Evolutionary conservation across 1,140 invertebrate species (phyloP), one percentile per base, ranked within the genome.

Genomic region (Bombus soroeensis): DNA sequence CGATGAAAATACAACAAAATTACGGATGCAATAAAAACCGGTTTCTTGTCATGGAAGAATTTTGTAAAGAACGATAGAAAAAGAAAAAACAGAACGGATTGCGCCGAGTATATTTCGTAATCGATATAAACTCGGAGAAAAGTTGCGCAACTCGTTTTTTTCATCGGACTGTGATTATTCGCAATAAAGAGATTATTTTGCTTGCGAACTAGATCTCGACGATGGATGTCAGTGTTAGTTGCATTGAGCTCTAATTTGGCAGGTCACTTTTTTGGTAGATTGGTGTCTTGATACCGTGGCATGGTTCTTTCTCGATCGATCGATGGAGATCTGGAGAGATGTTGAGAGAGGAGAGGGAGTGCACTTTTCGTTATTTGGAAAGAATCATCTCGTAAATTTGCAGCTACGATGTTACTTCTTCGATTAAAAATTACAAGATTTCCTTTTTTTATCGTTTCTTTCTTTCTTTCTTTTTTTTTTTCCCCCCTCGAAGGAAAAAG

Each of bases 211-310:
- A 68, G 70, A 81, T 81, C 62, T 75, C 47, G 79, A 53, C 68
- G 78, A 80, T 77, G 66, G 72, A 68, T 87, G 77, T 85, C 59
- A 77, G 64, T 76, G 81, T 88, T 88, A 86, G 71, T 81, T 87
- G 64, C 79, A 89, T 87, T 72, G 25, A 41, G 53, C 28, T 71
- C 80, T 62, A 71, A 86, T 71, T 73, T 57, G 57, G 41, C 59
- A 80, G 85, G 81, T 83, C 83, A 80, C 47, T 70, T 78, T 62
- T 71, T 87, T 71, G 43, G 66, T 81, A 85, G 76, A 74, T 80
- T 90, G 91, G 91, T 92, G 91, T 92, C 90, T 87, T 79, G 87
- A 92, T 93, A 92, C 91, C 92, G 92, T 93, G 92, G 91, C 92
- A 93, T 92, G 90, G 90, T 89, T 89, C 83, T 89, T 87, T 77